Conservation (phyloP, 2,888 invertebrate genomes). For the Cephus nigrinus region DNA sequence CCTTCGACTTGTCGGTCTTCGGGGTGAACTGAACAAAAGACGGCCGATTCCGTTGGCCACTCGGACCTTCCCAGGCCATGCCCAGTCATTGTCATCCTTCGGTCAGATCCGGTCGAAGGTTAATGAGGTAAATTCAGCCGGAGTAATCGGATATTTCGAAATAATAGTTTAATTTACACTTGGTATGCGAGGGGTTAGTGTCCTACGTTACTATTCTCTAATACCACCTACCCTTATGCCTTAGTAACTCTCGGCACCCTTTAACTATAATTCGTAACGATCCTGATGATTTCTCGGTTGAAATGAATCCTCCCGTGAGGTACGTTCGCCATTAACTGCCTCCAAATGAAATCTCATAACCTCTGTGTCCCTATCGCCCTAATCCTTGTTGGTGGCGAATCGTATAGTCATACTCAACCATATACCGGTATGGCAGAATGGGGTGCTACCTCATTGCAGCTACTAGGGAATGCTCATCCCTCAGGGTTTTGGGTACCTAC, state of each 20-base stretch:
- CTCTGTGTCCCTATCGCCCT: background rate
- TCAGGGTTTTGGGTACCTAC: background rate
- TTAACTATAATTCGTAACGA: background rate
- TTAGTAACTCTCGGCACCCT: background rate
- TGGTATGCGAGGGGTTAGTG: background rate
- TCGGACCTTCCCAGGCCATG: background rate
- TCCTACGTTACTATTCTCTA: background rate
- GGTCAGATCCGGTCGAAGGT: background rate
- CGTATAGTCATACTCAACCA: background rate
- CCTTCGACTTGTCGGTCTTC: background rate
- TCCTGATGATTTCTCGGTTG: background rate
- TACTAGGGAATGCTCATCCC: background rate
- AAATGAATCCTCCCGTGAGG: background rate
- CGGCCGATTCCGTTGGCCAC: background rate
- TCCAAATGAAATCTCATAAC: slow-evolving; percentile 35
- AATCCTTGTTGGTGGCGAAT: background rate
- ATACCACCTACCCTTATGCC: background rate
- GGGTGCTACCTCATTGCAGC: background rate
- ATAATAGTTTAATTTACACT: background rate
- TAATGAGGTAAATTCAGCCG: background rate
- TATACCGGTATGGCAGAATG: background rate
- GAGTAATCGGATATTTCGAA: background rate
- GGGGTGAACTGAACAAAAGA: background rate
- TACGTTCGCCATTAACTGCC: background rate
- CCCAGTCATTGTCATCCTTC: background rate